Evolutionary conservation across 2,888 invertebrate species (phyloP), one percentile per base, ranked within the genome.

Genomic region (Muscina levida): DNA sequence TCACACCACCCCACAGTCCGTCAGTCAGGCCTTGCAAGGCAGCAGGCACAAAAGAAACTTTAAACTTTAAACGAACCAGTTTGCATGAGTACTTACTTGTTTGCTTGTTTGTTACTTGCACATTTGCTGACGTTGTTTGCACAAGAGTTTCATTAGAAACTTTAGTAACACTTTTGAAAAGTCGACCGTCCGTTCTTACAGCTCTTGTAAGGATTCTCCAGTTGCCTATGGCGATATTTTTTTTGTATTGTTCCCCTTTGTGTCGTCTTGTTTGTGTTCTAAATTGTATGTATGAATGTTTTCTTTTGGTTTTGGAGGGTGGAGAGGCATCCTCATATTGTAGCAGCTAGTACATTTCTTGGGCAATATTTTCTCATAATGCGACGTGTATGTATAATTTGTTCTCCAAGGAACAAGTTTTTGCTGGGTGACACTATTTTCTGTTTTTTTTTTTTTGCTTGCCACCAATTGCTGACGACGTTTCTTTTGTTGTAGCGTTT

Each of bases 261-360:
- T 71, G 70, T 56, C 53, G 19, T 59, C 39, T 48, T 78, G 39
- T 48, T 67, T 72, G 65, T 67, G 44, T 24, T 66, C 71, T 67
- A 74, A 79, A 79, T 79, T 74, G 70, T 57, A 70, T 59, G 68
- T 56, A 67, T 65, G 56, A 19, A 1, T 44, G 13, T 51, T 66
- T 39, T 15, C 46, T 72, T 39, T 59, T 66, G 31, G 31, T 31
- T 31, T 31, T 31, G 4, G 31, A 31, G 31, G 31, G 8, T 5
- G 31, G 31, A 8, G 13, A 1, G 10, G 44, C 48, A 15, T 8
- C 48, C 22, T 56, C 62, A 19, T 39, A 19, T 68, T 39, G 39
- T 8, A 68, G 39, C 51, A 24, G 62, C 15, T n/a, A 37, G 62
- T n/a, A n/a, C n/a, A n/a, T 42, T 72, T 65, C 42, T 62, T 76